Conservation (phyloP, 1,140 invertebrate genomes). For the Parapsyche elsis region DNA sequence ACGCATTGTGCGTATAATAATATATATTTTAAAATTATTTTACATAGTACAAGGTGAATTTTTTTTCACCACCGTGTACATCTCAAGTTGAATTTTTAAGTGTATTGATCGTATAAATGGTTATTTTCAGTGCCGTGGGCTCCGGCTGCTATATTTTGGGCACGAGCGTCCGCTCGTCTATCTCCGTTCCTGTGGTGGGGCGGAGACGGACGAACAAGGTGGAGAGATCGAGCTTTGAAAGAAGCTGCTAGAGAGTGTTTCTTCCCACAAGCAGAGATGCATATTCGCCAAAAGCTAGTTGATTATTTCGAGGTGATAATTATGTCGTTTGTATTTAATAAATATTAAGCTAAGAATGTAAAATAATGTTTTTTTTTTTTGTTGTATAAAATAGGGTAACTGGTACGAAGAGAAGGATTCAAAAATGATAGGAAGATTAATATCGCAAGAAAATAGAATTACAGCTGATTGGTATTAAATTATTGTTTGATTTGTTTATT, state of each 20-base stretch:
- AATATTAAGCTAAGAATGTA: neutral
- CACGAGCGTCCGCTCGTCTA: slow-evolving; percentile 73
- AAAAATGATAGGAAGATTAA: slow-evolving; percentile 65
- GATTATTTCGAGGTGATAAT: slow-evolving; percentile 69
- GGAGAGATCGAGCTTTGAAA: slow-evolving; percentile 71
- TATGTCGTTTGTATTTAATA: neutral
- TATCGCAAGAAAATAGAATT: slow-evolving; percentile 68
- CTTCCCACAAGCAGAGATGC: slow-evolving; percentile 62
- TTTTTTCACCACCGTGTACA: neutral
- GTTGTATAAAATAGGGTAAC: slow-evolving; percentile 66
- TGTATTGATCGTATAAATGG: slow-evolving; percentile 25
- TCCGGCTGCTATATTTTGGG: slow-evolving; percentile 76
- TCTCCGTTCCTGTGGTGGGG: slow-evolving; percentile 76
- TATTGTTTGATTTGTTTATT: too few relatives aligned
- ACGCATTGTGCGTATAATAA: slow-evolving; percentile 69
- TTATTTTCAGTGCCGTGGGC: slow-evolving; percentile 70
- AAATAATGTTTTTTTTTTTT: slow-evolving; percentile 42
- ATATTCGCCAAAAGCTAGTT: slow-evolving; percentile 65
- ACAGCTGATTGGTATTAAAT: slow-evolving; percentile 63
- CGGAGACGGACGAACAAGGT: slow-evolving; percentile 71
- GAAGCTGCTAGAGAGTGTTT: slow-evolving; percentile 71
- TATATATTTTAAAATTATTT: neutral
- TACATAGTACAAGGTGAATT: too few relatives aligned
- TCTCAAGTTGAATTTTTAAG: neutral
- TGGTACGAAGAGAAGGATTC: slow-evolving; percentile 68